Evolutionary conservation across 2,888 invertebrate genomes (phyloP), one percentile per base, ranked within the genome.

Genomic region (Drosophila recens): DNA sequence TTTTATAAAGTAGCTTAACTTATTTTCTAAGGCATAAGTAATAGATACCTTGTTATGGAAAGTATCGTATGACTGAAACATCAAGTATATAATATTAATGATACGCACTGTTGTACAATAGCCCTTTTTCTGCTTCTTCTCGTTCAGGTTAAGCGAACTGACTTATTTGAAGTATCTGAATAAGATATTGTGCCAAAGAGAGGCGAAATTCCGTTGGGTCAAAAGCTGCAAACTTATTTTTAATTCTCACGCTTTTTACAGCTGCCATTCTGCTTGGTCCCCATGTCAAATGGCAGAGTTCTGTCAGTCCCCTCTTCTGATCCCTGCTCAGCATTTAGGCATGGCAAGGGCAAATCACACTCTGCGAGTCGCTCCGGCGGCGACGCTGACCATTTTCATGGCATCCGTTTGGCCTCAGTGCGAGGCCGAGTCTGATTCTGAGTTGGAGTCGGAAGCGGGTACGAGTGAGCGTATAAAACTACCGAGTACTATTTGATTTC

Each of bases 401-500:
- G 77, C 79, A 75, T 85, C 84, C 84, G 84, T 38, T 74, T 72
- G 46, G 54, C 46, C 73, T n/a, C 64, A 30, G 30, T 40, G 57
- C 49, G 63, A 56, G 68, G 23, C 40, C 23, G 34, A 36, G 15
- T 34, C 45, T 17, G 75, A 27, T 8, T 40, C 64, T 49, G 63
- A 56, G 63, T 30, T 40, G 45, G 34, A 36, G 17, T 34, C 52
- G 45, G 64, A 46, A 46, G 20, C 23, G 46, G 57, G 43, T 8
- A 43, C 52, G 64, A 67, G 53, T 57, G 65, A 69, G 59, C 52
- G 69, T 64, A 82, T 59, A 82, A 67, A 85, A 85, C 81, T 79
- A 79, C 75, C 45, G 79, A 76, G 79, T 79, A 81, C 84, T 85
- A 89, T 87, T 89, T 87, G 90, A 89, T 87, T 87, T 76, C 88